Conservation (phyloP, 2,888 invertebrate species). For the Drosophila lacicola region DNA sequence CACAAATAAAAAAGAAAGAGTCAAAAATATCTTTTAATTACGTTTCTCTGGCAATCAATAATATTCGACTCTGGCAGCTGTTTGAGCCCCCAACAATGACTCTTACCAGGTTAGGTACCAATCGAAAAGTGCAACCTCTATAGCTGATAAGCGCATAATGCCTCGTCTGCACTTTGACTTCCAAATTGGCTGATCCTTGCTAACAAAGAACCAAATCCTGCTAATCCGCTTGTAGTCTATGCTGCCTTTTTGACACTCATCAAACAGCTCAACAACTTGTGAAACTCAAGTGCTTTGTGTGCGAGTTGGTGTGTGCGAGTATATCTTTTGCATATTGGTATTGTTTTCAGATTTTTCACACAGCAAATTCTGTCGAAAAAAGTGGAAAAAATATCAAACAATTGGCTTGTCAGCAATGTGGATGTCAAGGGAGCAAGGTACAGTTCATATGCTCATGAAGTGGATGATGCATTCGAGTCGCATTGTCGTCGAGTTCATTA, state of each 20-base stretch:
- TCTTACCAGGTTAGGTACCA: conserved; percentile 27
- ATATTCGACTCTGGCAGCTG: conserved; percentile 65
- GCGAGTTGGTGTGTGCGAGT: conserved; percentile 18
- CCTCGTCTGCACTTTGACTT: conserved; percentile 74
- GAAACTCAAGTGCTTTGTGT: conserved; percentile 57
- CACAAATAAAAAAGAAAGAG: conserved; percentile 11
- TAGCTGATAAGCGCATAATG: conserved; percentile 70
- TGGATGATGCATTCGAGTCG: conserved; percentile 40
- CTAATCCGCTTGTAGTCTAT: conserved; percentile 70
- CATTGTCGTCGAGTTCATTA: conserved; percentile 74
- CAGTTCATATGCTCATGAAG: conserved; percentile 47
- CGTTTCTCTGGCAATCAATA: conserved; percentile 49
- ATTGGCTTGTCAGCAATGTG: conserved; percentile 71
- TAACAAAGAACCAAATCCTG: conserved; percentile 72
- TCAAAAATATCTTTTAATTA: conserved; percentile 71
- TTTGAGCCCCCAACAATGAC: conserved; percentile 48
- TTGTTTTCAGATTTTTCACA: conserved; percentile 51
- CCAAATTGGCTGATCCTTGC: conserved; percentile 72
- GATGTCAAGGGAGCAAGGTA: conserved; percentile 70
- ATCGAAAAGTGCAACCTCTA: conserved; percentile 53
- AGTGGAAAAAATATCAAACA: conserved; percentile 50
- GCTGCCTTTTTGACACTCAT: conserved; percentile 79
- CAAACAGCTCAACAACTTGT: conserved; percentile 61
- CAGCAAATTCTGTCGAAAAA: conserved; percentile 62
- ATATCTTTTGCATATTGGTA: conserved; percentile 70